Percentiles rank a stretch among this genome's conserved stretches.
phyloP scores from a whole-genome alignment of 1,140 invertebrate genomes.

The Heliconius hewitsoni region DNA sequence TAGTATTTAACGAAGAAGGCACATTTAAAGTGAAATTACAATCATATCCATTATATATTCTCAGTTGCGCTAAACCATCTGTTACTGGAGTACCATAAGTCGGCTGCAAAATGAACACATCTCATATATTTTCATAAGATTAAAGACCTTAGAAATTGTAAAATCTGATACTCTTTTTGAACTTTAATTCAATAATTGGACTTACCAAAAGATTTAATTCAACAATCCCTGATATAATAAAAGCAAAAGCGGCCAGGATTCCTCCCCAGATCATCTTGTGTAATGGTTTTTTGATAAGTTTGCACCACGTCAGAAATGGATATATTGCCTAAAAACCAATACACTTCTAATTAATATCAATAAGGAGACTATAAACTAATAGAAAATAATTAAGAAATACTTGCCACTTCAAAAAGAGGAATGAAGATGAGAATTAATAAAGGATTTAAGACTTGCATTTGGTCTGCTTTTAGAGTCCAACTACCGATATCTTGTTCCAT shows the following conservation, averaged over 20 bases:
- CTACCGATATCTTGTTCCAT: slow-evolving; percentile 85
- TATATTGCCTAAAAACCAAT: slow-evolving; percentile 84
- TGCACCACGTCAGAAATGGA: slow-evolving; percentile 90
- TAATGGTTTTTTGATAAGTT: slow-evolving; percentile 90
- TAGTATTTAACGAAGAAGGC: slow-evolving; percentile 33
- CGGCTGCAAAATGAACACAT: slow-evolving; percentile 57
- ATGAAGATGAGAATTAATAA: slow-evolving; percentile 89
- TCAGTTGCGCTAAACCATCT: slow-evolving; percentile 64
- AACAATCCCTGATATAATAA: slow-evolving; percentile 92
- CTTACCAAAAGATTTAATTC: slow-evolving; percentile 88
- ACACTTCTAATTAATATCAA: neutral
- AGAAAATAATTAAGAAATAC: slow-evolving; percentile 31
- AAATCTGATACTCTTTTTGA: too few relatives aligned
- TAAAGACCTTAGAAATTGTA: neutral
- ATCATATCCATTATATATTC: slow-evolving; percentile 69
- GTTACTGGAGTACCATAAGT: slow-evolving; percentile 72
- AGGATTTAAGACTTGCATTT: slow-evolving; percentile 91
- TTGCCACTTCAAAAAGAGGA: slow-evolving; percentile 88
- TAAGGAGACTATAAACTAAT: slow-evolving; percentile 17
- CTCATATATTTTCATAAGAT: neutral
- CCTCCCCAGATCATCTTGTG: slow-evolving; percentile 93
- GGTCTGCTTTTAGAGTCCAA: slow-evolving; percentile 88
- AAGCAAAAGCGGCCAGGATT: slow-evolving; percentile 90
- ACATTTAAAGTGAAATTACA: slow-evolving; percentile 64
- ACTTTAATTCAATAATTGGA: neutral